Evolutionary conservation across 2,797 vertebrate genomes (phyloP).

Genomic region (Chanos chanos): DNA sequence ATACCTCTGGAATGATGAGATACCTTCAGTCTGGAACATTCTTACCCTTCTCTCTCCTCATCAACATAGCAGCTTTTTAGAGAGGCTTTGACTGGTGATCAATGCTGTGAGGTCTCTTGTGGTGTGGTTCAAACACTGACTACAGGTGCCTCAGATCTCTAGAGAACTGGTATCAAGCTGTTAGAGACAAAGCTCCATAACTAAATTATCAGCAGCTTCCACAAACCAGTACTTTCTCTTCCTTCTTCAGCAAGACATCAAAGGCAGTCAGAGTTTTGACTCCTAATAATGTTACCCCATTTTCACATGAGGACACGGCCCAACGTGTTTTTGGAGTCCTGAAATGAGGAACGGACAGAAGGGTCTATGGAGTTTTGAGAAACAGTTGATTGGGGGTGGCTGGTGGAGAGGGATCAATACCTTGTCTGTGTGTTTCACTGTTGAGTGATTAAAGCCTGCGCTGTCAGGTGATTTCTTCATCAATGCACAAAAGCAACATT

Average conservation of each 20-base stretch:
- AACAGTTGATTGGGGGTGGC: constrained; percentile 14
- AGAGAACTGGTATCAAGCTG: neutral
- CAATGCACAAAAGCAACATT: neutral
- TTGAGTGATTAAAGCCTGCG: constrained; percentile 34
- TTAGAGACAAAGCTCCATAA: constrained; percentile 3
- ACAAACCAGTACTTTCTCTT: neutral
- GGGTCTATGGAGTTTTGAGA: neutral
- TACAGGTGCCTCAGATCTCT: constrained; percentile 15
- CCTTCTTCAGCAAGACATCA: neutral
- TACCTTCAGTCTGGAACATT: neutral
- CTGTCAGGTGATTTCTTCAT: constrained; percentile 18
- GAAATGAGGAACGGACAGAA: neutral
- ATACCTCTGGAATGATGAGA: constrained; percentile 23
- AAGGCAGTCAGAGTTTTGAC: neutral
- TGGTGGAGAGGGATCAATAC: constrained; percentile 4
- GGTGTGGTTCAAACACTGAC: constrained; percentile 6
- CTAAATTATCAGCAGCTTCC: constrained; percentile 6
- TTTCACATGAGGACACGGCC: neutral
- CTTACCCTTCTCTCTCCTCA: neutral
- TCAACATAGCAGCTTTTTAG: constrained; percentile 1
- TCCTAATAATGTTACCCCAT: neutral
- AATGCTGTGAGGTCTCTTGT: constrained; percentile 4
- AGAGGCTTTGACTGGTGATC: constrained; percentile 7
- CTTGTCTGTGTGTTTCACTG: constrained; percentile 19
- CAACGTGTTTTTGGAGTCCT: too few relatives aligned